Percentiles rank a stretch among this genome's conserved stretches.
Evolutionary conservation across 2,888 invertebrate genomes (phyloP).

Genomic region (Lottia gigantea): DNA sequence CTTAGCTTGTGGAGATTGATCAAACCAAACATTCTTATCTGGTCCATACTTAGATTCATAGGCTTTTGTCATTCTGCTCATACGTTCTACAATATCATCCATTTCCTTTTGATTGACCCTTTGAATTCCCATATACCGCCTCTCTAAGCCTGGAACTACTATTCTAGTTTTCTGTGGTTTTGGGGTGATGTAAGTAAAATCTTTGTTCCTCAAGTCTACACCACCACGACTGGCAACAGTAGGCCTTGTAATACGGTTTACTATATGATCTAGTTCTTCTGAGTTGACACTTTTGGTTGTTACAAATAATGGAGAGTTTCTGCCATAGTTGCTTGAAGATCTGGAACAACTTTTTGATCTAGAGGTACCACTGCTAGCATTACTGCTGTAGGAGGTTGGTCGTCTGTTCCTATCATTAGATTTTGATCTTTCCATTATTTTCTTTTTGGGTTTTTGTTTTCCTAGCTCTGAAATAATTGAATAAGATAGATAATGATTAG

Average conservation of each 20-base stretch:
- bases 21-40: slow-evolving; percentile 53
- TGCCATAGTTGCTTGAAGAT: not conserved
- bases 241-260: slow-evolving; percentile 48
- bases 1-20: slow-evolving; percentile 31
- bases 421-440: not conserved
- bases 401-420: not conserved
- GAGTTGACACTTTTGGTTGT: slow-evolving; percentile 22
- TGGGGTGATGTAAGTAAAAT: slow-evolving; percentile 46
- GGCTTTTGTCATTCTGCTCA: slow-evolving; percentile 53
- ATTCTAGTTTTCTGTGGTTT: slow-evolving; percentile 52
- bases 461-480: too few species aligned
- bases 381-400: not conserved
- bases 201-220: slow-evolving; percentile 38
- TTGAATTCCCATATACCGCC: slow-evolving; percentile 44
- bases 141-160: slow-evolving; percentile 48
- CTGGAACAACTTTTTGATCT: not conserved
- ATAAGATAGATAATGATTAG: too few species aligned
- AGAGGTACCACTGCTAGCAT: not conserved
- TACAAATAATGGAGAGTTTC: not conserved
- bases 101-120: slow-evolving; percentile 41
- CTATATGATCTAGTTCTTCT: slow-evolving; percentile 43
- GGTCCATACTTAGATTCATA: slow-evolving; percentile 51
- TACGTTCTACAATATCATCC: slow-evolving; percentile 47
- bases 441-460: too few species aligned
- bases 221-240: slow-evolving; percentile 55